Base-by-base conservation (phyloP, 2,888 invertebrate species). In the Drosophila nigricruria region DNA sequence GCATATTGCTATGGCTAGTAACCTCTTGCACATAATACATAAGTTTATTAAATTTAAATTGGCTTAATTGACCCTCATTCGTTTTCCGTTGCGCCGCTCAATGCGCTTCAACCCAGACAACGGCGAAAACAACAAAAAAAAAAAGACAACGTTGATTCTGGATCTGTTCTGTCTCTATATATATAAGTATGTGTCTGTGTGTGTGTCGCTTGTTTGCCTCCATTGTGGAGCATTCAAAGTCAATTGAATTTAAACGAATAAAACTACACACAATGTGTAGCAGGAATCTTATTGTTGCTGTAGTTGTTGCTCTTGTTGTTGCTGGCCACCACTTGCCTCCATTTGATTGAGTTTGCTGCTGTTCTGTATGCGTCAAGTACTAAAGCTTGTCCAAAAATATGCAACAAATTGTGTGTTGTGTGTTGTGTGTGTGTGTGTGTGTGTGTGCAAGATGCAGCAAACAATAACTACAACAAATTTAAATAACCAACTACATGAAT, bases 41-140 rank as follows among this genome's bases (percentile, higher is more conserved):
- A 92, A 92, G 90, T 92, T 92, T 93, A 93, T 93, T 92, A 92
- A 92, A 93, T 93, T 92, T 92, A 92, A 93, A 92, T 92, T 93
- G 92, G 89, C 92, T 92, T 92, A 92, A 93, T 92, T 93, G 92
- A 93, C 92, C 93, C 92, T 90, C 91, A 90, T 91, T 90, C 89
- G 87, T 82, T 87, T 86, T 89, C 87, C 89, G 84, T 77, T 87
- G 83, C 77, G 75, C 78, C 64, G 67, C 70, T 66, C 62, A 67
- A 59, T 47, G 75, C 60, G 67, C 73, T 67, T 66, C 72, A 61
- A 56, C 65, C 25, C 53, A 53, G 49, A 65, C 68, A 67, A 65
- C 60, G 62, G 63, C 66, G 67, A 61, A 57, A 38, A 8, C 36
- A 34, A 52, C 16, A 52, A 52, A 20, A 47, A 10, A 27, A 47